A percentile compares a stretch with the other conserved stretches of the same genome.
Conservation (phyloP, 2,797 vertebrate species). For the Microctenopoma stevenorrisi region DNA sequence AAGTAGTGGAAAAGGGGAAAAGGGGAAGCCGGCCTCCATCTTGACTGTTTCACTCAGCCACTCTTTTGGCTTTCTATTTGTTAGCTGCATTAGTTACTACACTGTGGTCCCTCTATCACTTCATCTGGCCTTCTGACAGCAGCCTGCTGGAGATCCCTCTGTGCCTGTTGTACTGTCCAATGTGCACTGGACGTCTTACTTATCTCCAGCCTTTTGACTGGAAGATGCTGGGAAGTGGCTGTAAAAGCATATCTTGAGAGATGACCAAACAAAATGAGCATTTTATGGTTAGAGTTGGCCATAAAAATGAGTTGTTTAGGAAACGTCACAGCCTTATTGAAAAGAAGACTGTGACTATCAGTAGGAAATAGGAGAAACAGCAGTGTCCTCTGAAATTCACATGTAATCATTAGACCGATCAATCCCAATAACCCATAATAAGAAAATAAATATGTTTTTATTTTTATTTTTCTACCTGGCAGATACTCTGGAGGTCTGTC, state of each 20-base stretch:
- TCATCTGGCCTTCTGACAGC: constrained; percentile 67
- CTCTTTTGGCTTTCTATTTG: constrained; percentile 62
- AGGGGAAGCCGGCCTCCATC: constrained; percentile 68
- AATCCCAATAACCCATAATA: too few relatives aligned
- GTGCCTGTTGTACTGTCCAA: constrained; percentile 56
- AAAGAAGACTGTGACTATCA: background rate
- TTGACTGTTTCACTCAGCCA: constrained; percentile 70
- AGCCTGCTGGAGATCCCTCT: constrained; percentile 55
- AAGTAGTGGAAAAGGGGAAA: constrained; percentile 15
- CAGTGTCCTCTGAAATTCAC: background rate
- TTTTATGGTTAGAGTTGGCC: too few relatives aligned
- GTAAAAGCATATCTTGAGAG: background rate
- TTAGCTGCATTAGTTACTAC: constrained; percentile 54
- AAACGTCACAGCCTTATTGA: background rate
- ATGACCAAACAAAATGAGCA: too few relatives aligned
- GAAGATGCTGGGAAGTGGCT: constrained; percentile 7
- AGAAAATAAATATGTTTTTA: too few relatives aligned
- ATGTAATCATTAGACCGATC: too few relatives aligned
- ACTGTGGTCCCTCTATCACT: constrained; percentile 53
- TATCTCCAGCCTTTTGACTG: constrained; percentile 26
- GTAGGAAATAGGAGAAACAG: background rate
- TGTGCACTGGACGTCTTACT: constrained; percentile 55
- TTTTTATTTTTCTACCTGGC: too few relatives aligned
- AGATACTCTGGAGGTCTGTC: too few relatives aligned
- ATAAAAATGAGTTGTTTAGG: too few relatives aligned